Evolutionary conservation across 2,888 invertebrate genomes (phyloP).

Genomic region (Macrophya annulata): DNA sequence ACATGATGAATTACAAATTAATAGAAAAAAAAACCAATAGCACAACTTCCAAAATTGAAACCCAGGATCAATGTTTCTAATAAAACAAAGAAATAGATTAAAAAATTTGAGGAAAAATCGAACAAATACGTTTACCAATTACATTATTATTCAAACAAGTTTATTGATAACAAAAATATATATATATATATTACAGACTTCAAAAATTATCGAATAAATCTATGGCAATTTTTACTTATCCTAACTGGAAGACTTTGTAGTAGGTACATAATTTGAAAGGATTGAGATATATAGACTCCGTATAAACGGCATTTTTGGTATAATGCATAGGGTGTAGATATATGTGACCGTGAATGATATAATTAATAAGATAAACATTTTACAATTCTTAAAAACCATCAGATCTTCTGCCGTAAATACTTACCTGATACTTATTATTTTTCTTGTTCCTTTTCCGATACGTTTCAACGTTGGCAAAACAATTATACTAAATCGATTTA

Average conservation of each 20-base stretch:
- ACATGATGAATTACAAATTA: background rate
- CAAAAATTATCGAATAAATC: background rate
- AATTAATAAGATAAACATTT: background rate
- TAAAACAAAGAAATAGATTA: background rate
- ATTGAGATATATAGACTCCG: background rate
- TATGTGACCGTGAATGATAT: background rate
- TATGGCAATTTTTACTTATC: background rate
- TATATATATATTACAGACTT: background rate
- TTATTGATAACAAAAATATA: conserved; percentile 44
- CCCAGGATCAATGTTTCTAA: background rate
- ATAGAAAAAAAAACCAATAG: background rate
- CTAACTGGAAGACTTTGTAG: conserved; percentile 37
- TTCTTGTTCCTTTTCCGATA: background rate
- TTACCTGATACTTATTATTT: background rate
- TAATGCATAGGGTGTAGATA: background rate
- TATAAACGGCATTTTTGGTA: conserved; percentile 26
- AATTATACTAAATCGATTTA: conserved; percentile 35
- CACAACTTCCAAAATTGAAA: background rate
- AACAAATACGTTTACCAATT: background rate
- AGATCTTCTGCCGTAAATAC: conserved; percentile 3
- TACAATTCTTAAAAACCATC: background rate
- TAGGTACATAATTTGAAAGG: background rate
- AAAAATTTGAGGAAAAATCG: background rate
- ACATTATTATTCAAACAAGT: background rate
- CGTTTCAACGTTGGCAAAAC: background rate